Base-by-base conservation (phyloP, 2,113 vertebrate genomes). In the Albula glossodonta region DNA sequence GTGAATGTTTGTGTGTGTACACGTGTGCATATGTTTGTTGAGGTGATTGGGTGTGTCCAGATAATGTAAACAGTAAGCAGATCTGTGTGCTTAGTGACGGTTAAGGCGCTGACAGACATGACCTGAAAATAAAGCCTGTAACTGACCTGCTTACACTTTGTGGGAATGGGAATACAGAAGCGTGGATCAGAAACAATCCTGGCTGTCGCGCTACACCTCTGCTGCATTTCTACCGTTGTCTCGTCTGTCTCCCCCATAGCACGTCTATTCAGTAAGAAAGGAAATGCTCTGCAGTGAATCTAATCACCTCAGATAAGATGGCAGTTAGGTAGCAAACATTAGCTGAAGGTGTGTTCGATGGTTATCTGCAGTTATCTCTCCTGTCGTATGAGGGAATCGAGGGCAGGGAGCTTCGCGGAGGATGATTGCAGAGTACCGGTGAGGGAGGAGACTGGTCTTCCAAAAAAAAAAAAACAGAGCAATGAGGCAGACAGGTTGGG, bases 31-130 rank as follows among this genome's bases (percentile, higher is more conserved):
- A 19, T 74, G n/a, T 74, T 8, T 31, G n/a, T 4, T 4, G n/a
- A 7, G 4, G n/a, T 31, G 57, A 3, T 3, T 60, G 63, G 19
- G 81, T 19, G 25, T 49, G 1, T 15, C 49, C 25, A 60, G 1
- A 66, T 78, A 78, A 83, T 52, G 85, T 63, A 78, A 50, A 2
- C 51, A 51, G 84, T 86, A 84, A 84, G 79, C 41, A 86, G 84
- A 56, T 87, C 51, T 89, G 78, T 56, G 60, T 82, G 79, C 48
- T 84, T 86, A 84, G 56, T 79, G 52, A 74, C 53, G 83, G 78
- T 88, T 87, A 81, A 86, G 57, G 80, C 63, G 51, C 66, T 77
- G 9, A 86, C 25, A 48, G 85, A 86, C 81, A 56, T 85, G 88
- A 84, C 85, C 49, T 80, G 48, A 82, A 80, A 83, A 84, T 56